Conservation (phyloP, 2,888 invertebrate genomes). For the Caenorhabditis japonica region DNA sequence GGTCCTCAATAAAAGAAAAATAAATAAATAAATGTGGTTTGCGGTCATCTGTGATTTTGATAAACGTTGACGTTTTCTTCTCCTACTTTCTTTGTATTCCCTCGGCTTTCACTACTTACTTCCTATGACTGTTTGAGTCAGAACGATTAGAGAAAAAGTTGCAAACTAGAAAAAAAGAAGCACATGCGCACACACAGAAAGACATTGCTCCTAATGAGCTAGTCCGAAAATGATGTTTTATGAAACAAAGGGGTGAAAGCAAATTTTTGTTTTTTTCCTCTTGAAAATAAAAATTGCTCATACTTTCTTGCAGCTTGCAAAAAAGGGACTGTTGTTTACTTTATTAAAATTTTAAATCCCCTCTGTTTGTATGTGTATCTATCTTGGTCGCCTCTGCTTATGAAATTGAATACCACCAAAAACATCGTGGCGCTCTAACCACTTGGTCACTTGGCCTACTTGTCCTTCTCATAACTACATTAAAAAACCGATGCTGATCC, state of each 20-base stretch:
- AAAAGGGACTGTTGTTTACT: not conserved
- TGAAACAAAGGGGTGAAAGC: slow-evolving; percentile 1
- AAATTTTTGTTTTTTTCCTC: not conserved
- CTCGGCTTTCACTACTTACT: no score
- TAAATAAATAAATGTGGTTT: slow-evolving; percentile 21
- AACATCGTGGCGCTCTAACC: no score
- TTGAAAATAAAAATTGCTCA: no score
- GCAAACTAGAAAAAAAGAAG: not conserved
- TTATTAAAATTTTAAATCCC: not conserved
- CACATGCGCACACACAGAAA: not conserved
- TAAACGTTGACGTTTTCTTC: slow-evolving; percentile 30
- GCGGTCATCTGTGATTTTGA: slow-evolving; percentile 28
- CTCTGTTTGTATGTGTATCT: no score
- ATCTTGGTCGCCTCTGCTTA: no score
- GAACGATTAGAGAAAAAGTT: slow-evolving; percentile 12
- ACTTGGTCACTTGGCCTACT: no score
- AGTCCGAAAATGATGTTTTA: slow-evolving; percentile 11
- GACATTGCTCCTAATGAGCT: slow-evolving; percentile 25
- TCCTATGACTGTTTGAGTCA: slow-evolving; percentile 4
- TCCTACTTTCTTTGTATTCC: no score
- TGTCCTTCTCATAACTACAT: no score
- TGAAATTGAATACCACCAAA: no score
- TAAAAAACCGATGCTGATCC: no score
- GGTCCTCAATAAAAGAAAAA: not conserved
- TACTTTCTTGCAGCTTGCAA: not conserved